Percentiles rank a stretch among this genome's conserved stretches.
Conservation (phyloP, 2,113 vertebrate genomes). For the Acrocephalus arundinaceus region DNA sequence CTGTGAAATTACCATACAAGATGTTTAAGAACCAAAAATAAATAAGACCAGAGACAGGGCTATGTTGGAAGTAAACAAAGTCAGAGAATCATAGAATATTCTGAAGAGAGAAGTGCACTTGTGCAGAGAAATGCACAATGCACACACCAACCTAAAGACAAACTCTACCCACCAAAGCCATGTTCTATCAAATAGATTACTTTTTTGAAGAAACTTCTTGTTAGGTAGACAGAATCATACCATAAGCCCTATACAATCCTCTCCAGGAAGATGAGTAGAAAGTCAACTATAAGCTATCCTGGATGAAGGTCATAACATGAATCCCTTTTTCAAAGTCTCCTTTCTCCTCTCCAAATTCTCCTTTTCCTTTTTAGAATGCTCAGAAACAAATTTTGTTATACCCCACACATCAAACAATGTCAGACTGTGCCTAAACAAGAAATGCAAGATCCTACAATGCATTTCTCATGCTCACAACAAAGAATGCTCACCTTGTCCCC, state of each 20-base stretch:
- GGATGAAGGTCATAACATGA: not conserved
- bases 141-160: not conserved
- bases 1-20: not conserved
- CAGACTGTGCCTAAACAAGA: not conserved
- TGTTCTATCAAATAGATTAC: not conserved
- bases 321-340: not conserved
- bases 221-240: not conserved
- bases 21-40: not conserved
- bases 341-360: not conserved
- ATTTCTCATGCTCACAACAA: not conserved
- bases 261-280: not conserved
- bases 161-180: not conserved
- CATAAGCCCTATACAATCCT: not conserved
- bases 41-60: not conserved
- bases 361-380: not conserved
- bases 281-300: not conserved
- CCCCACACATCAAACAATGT: not conserved
- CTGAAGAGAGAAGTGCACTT: not conserved
- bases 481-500: not conserved
- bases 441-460: not conserved
- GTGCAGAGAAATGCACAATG: not conserved
- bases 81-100: not conserved
- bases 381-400: not conserved
- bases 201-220: not conserved
- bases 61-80: not conserved